Conservation (phyloP, 2,888 invertebrate species). For the Lithophane socia region DNA sequence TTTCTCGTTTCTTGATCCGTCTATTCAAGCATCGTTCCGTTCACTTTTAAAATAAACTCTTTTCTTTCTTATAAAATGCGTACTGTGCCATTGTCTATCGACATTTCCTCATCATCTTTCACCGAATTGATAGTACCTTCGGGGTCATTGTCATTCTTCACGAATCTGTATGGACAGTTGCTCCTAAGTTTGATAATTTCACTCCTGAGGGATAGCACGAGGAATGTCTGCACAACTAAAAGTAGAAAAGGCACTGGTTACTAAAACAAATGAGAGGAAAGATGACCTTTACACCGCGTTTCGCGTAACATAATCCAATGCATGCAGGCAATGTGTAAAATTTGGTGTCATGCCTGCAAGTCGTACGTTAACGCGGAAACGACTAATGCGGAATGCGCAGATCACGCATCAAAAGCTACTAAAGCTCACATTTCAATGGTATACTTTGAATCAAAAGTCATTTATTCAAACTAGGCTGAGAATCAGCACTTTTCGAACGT, state of each 20-base stretch:
- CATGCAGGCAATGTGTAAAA: no score
- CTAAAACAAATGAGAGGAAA: no score
- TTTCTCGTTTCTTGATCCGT: background rate
- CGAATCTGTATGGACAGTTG: conserved; percentile 50
- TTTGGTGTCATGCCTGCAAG: no score
- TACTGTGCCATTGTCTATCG: background rate
- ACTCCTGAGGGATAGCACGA: conserved; percentile 38
- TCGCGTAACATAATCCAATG: no score
- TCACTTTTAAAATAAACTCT: background rate
- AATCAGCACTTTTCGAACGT: no score
- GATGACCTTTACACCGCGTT: no score
- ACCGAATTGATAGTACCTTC: conserved; percentile 27
- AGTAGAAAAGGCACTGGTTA: background rate
- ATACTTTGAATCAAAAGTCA: background rate
- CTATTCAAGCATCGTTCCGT: background rate
- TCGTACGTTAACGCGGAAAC: no score
- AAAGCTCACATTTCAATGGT: no score
- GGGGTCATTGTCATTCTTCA: conserved; percentile 24
- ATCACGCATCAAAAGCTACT: no score
- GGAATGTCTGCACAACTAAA: conserved; percentile 43
- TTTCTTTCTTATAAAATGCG: conserved; percentile 13
- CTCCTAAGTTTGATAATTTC: conserved; percentile 54
- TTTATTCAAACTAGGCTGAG: no score
- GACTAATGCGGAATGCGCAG: no score
- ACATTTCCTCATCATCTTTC: conserved; percentile 10